Evolutionary conservation across 2,797 vertebrate species (phyloP).

Genomic region (Silurus aristotelis): DNA sequence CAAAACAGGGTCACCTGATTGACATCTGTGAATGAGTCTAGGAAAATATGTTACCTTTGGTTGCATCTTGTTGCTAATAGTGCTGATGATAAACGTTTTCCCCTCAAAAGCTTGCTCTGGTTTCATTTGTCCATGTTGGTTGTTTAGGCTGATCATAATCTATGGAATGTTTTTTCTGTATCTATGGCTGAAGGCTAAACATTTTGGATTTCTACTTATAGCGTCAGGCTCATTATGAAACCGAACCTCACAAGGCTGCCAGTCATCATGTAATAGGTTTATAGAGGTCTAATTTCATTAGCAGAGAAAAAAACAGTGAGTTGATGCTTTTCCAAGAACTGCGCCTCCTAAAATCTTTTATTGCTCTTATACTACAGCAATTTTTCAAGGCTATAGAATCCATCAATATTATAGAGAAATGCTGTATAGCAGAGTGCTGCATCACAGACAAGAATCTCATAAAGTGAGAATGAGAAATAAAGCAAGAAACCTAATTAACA

Average conservation of each 20-base stretch:
- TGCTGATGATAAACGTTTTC: neutral
- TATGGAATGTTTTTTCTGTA: conserved; percentile 13
- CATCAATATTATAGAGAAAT: too few relatives aligned
- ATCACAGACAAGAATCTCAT: too few relatives aligned
- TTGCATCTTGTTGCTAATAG: neutral
- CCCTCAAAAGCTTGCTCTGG: neutral
- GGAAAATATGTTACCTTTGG: conserved; percentile 1
- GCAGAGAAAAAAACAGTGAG: neutral
- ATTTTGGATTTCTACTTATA: neutral
- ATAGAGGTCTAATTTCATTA: neutral
- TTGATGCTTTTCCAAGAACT: neutral
- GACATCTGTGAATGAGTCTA: conserved; percentile 1
- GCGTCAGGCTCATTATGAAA: neutral
- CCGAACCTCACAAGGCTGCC: neutral
- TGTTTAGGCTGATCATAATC: conserved; percentile 15
- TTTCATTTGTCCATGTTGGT: neutral
- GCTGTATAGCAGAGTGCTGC: too few relatives aligned
- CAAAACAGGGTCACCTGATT: conserved; percentile 4
- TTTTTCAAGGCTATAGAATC: neutral
- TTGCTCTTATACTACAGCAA: neutral
- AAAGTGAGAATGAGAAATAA: too few relatives aligned
- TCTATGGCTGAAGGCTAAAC: conserved; percentile 8
- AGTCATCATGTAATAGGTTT: neutral
- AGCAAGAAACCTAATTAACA: too few relatives aligned
- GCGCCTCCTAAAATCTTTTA: neutral